Base-by-base conservation (phyloP, 2,888 invertebrate genomes). In the Anthrax anthrax region DNA sequence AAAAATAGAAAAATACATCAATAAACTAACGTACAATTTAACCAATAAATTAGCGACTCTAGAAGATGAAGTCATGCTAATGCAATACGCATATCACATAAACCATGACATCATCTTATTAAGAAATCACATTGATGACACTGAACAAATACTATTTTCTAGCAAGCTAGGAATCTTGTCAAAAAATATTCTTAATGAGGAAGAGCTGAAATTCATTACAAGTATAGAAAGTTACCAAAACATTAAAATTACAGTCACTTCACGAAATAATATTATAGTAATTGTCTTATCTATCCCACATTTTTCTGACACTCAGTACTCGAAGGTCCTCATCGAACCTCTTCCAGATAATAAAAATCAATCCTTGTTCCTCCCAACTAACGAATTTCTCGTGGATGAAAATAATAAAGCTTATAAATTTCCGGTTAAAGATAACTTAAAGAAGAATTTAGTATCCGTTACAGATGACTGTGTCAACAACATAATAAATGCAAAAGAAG, bases 1-100 rank as follows among this genome's bases (percentile, higher is more conserved):
- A 42, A 44, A 39, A 40, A 50, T 54, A 36, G 44, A 43, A 42
- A 50, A 48, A 37, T 51, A 54, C 37, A 34, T 39, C 16, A n/a
- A n/a, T n/a, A n/a, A n/a, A n/a, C n/a, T n/a, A n/a, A n/a, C n/a
- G n/a, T n/a, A n/a, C n/a, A n/a, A n/a, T n/a, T n/a, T n/a, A n/a
- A n/a, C n/a, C n/a, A n/a, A n/a, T n/a, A n/a, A n/a, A n/a, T n/a
- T n/a, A n/a, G n/a, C n/a, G n/a, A n/a, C n/a, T n/a, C n/a, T n/a
- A n/a, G n/a, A n/a, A n/a, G n/a, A n/a, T n/a, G n/a, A n/a, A n/a
- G n/a, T n/a, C n/a, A n/a, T n/a, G n/a, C n/a, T n/a, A n/a, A 47
- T 47, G 27, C 37, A 47, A 43, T 37, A 27, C 12, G 18, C 19
- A 18, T 43, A 13, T 19, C 43, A 43, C 3, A 36, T 43, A 36